phyloP scores from a whole-genome alignment of 1,140 invertebrate genomes.

The Meteorus sp. region DNA sequence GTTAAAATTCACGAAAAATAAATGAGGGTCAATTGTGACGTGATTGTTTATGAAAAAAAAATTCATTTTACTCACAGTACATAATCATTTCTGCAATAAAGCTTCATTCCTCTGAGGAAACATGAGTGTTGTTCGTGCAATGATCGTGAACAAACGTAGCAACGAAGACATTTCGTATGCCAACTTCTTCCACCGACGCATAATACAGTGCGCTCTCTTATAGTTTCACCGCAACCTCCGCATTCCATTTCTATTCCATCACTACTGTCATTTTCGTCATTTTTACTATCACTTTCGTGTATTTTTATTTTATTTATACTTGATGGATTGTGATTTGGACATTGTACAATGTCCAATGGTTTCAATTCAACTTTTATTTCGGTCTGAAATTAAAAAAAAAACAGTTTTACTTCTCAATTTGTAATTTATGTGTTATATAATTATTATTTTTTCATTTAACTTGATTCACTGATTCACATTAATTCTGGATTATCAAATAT shows the following conservation, averaged over 20 bases:
- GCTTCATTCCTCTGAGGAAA: slow-evolving; percentile 51
- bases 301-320: not conserved
- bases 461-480: too few relatives aligned
- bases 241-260: slow-evolving; percentile 51
- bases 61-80: slow-evolving; percentile 47
- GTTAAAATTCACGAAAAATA: too few relatives aligned
- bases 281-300: not conserved
- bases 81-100: slow-evolving; percentile 58
- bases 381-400: too few relatives aligned
- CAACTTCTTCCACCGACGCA: slow-evolving; percentile 55
- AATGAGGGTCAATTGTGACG: too few relatives aligned
- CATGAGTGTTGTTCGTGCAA: slow-evolving; percentile 57
- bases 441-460: too few relatives aligned
- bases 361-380: not conserved
- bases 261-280: slow-evolving; percentile 15
- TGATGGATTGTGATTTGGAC: not conserved
- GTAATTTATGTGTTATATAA: too few relatives aligned
- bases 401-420: too few relatives aligned
- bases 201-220: slow-evolving; percentile 53
- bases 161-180: slow-evolving; percentile 56
- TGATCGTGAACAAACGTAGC: slow-evolving; percentile 51
- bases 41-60: not conserved
- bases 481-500: too few relatives aligned
- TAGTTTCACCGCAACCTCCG: slow-evolving; percentile 53
- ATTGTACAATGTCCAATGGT: not conserved